A percentile compares a stretch with the other conserved stretches of the same genome.
phyloP scores from a whole-genome alignment of 2,797 vertebrate genomes.

The Mastacembelus armatus region DNA sequence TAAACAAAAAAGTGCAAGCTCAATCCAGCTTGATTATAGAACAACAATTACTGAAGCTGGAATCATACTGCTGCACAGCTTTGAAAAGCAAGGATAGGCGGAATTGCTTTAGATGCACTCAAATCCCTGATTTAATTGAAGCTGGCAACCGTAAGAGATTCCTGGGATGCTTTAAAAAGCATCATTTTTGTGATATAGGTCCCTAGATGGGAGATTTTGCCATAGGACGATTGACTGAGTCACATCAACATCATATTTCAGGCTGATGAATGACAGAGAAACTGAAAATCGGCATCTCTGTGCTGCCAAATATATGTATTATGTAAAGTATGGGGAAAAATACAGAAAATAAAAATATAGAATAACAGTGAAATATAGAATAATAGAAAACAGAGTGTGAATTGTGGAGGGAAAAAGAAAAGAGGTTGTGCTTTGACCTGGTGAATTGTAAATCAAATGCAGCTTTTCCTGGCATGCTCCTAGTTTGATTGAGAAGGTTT shows the following conservation, averaged over 20 bases:
- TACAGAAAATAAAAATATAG: too few species aligned
- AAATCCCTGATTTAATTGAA: conserved; percentile 65
- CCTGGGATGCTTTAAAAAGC: conserved; percentile 54
- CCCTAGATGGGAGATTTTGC: conserved; percentile 32
- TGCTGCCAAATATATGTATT: neutral
- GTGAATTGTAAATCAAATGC: conserved; percentile 49
- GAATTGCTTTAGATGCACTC: conserved; percentile 61
- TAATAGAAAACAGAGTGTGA: conserved; percentile 30
- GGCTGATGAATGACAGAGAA: conserved; percentile 4
- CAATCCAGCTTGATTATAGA: conserved; percentile 55
- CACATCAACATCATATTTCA: conserved; percentile 30
- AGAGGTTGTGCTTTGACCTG: conserved; percentile 26
- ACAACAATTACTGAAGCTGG: conserved; percentile 50
- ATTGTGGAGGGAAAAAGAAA: conserved; percentile 36
- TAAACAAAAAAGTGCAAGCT: conserved; percentile 41
- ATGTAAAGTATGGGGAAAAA: conserved; percentile 12
- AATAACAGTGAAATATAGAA: too few species aligned
- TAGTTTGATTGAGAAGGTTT: conserved; percentile 35
- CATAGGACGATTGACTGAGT: conserved; percentile 40
- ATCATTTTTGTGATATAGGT: conserved; percentile 47
- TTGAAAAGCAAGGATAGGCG: conserved; percentile 41
- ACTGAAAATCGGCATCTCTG: conserved; percentile 2
- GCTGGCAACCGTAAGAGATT: conserved; percentile 51
- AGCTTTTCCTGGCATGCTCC: conserved; percentile 27
- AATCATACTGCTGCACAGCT: conserved; percentile 35